Evolutionary conservation across 2,797 vertebrate species (phyloP), one percentile per base, ranked within the genome.

Genomic region (Vultur gryphus): DNA sequence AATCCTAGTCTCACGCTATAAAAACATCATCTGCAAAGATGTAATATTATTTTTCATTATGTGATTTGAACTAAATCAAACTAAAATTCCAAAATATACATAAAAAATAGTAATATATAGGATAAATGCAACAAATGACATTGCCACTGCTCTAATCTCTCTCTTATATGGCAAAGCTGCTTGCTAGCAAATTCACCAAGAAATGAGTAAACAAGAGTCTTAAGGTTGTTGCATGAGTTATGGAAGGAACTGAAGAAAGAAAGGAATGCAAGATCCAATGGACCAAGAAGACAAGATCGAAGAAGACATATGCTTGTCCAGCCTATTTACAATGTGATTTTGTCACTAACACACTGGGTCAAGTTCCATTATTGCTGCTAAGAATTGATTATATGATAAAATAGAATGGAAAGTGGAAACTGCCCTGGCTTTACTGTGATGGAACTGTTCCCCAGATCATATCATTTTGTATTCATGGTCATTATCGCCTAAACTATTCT

Each of bases 401-500:
- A 93, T 46, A 58, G 31, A 57, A 48, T 25, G 16, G 48, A 80
- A 84, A 92, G 54, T 71, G 21, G 51, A 59, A 94, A 75, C 69
- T 79, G 37, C 35, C 23, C 25, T 95, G 73, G 26, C 6, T 69
- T 55, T 84, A 46, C 62, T 80, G 26, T 78, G 61, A 54, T 79
- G 75, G 25, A 94, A 76, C 71, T 67, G n/a, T 79, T 89, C 12
- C 10, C 9, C 49, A 57, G 49, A 54, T 79, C 54, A 46, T 28
- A 46, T 24, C 4, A 75, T 90, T 95, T 92, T 37, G 33, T 90
- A 71, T 92, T 93, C 96, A 72, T 81, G 80, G 61, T 94, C 81
- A 54, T 95, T 95, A 89, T 94, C 2, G 0, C 43, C 64, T 80
- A 85, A 95, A 78, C 9, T 84, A 93, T 92, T 94, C 61, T 39